These are phyloP conservation scores for Vombatus ursinus DNA, from an alignment of 2,113 vertebrate species.

Conservation along the genomic window DNA sequence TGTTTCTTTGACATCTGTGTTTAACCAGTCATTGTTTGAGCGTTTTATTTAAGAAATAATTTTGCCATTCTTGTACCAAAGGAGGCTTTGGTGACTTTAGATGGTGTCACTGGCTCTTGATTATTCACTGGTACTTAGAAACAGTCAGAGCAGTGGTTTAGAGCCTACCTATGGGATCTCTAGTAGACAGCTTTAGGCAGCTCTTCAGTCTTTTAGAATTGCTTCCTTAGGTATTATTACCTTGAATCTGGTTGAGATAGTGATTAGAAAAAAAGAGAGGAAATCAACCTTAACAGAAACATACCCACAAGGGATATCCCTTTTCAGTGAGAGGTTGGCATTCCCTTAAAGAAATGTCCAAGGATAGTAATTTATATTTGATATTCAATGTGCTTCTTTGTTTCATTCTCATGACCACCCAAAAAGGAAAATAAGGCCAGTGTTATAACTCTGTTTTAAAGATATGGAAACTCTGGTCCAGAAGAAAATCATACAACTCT, in stretches of 20 bases:
- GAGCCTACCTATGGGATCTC: background rate
- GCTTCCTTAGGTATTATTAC: background rate
- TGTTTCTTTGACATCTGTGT: constrained; percentile 26
- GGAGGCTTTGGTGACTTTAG: constrained; percentile 10
- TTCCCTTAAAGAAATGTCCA: background rate
- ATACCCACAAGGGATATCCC: background rate
- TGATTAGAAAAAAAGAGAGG: background rate
- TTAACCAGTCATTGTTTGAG: background rate
- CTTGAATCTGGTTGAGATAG: background rate
- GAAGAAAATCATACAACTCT: background rate
- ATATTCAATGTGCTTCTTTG: constrained; percentile 8
- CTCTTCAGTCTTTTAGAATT: constrained; percentile 13
- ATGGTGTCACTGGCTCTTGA: background rate
- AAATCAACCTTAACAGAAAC: background rate
- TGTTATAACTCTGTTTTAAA: background rate
- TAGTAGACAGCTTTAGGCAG: background rate
- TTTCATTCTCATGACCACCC: background rate
- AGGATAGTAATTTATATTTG: background rate
- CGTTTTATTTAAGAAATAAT: constrained; percentile 7
- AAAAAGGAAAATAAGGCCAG: background rate
- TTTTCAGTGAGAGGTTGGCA: background rate
- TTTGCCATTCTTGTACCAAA: background rate
- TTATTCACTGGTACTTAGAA: background rate
- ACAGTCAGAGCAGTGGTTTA: background rate
- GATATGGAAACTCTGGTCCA: background rate